Evolutionary conservation across 2,888 invertebrate species (phyloP), one percentile per base, ranked within the genome.

Genomic region (Dryocosmus kuriphilus): DNA sequence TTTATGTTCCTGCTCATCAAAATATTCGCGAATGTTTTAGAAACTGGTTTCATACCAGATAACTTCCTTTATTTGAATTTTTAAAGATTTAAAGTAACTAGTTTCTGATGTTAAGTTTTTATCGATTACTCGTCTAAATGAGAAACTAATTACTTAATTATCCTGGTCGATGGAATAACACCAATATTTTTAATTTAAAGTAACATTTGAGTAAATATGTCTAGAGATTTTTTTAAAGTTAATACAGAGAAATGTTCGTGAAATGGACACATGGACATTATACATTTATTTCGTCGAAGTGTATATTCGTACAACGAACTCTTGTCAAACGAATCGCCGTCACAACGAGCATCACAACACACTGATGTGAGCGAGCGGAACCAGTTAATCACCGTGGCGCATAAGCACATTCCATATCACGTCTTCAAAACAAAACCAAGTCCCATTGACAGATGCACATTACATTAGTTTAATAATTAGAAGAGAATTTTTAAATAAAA

Each of bases 371-470:
- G n/a, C 19, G 51, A 74, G 30, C 65, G 67, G 77, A 61, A 78
- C 74, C 75, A 60, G 76, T 80, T 80, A 77, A 80, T 79, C 79
- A 77, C 78, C 78, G 79, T 77, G 79, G 65, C 76, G 74, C 65
- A 73, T 77, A 79, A 80, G 80, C 67, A 77, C 80, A 79, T 80
- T 80, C 79, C 80, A 71, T 9, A 24, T 57, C 57, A 57, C 57
- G 57, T 57, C 22, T 57, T n/a, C 22, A 22, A 57, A 57, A 57
- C 24, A 57, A 0, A 57, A 57, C 24, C 9, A 4, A 22, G 9
- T 57, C 24, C 22, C 11, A 24, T 24, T 24, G 14, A 22, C n/a
- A 57, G 22, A 57, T 57, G 22, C 11, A 57, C 57, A 11, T 24
- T 11, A 5, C 22, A 11, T 57, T 22, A 22, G 24, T 57, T 22